phyloP scores from a whole-genome alignment of 2,888 invertebrate species.

The Chloromyia formosa region DNA sequence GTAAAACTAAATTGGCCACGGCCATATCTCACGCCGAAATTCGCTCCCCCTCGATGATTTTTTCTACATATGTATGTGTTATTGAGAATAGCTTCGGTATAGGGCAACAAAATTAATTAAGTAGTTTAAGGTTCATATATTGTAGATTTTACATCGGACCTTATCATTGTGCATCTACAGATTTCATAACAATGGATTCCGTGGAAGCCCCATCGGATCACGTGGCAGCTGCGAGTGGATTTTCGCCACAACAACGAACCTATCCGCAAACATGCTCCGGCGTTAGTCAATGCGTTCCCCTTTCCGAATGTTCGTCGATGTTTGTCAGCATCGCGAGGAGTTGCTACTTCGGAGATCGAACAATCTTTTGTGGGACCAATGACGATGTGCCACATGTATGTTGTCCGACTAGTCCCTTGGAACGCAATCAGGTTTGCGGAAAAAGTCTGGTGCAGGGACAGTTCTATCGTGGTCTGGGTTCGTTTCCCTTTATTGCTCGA shows the following conservation, averaged over 20 bases:
- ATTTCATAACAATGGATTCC: constrained; percentile 19
- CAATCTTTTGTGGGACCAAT: constrained; percentile 61
- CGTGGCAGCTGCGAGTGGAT: neutral
- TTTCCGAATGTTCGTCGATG: constrained; percentile 62
- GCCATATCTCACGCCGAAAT: no score
- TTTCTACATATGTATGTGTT: no score
- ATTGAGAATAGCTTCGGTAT: no score
- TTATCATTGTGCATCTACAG: no score
- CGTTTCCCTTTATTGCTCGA: constrained; percentile 79
- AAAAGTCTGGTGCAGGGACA: constrained; percentile 73
- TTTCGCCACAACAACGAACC: neutral
- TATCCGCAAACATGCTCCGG: constrained; percentile 56
- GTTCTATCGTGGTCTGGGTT: constrained; percentile 73
- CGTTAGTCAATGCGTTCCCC: constrained; percentile 61
- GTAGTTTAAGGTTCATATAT: no score
- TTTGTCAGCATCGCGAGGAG: constrained; percentile 62
- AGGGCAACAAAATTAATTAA: no score
- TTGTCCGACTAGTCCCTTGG: constrained; percentile 62
- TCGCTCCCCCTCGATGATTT: no score
- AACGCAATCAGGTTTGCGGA: constrained; percentile 69
- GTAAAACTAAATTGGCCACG: no score
- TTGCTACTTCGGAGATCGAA: constrained; percentile 63
- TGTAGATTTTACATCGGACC: no score
- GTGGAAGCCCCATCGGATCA: neutral
- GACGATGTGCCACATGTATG: constrained; percentile 63